phyloP scores from a whole-genome alignment of 2,113 vertebrate species.

The Myodes glareolus region DNA sequence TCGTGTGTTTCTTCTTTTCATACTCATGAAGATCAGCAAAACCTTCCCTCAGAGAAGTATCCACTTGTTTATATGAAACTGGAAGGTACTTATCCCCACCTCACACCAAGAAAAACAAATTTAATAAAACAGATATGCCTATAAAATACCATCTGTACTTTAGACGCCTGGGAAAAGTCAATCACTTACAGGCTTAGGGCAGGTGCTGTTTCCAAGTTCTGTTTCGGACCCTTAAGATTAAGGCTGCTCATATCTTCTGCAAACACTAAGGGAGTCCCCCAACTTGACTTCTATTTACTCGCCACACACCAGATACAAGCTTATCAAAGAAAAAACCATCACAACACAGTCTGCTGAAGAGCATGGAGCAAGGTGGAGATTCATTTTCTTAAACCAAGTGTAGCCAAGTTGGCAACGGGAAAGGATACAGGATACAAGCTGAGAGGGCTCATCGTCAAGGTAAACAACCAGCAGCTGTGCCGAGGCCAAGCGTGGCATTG shows the following conservation, averaged over 20 bases:
- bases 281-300: background rate
- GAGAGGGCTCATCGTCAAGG: background rate
- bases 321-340: background rate
- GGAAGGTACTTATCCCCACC: background rate
- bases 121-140: background rate
- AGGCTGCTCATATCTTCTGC: background rate
- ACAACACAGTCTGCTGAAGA: background rate
- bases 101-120: background rate
- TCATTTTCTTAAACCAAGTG: background rate
- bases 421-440: background rate
- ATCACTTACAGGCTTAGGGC: background rate
- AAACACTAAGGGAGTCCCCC: background rate
- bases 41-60: background rate
- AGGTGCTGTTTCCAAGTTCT: background rate
- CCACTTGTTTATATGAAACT: background rate
- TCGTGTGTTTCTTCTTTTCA: background rate
- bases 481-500: accelerated
- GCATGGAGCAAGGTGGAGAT: background rate
- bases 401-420: background rate
- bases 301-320: background rate
- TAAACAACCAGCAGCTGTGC: background rate
- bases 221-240: background rate
- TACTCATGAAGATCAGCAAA: background rate
- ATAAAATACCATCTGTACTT: background rate
- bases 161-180: background rate